A percentile compares a stretch with the other conserved stretches of the same genome.
Conservation (phyloP, 2,888 invertebrate species). For the Electrophaes corylata region DNA sequence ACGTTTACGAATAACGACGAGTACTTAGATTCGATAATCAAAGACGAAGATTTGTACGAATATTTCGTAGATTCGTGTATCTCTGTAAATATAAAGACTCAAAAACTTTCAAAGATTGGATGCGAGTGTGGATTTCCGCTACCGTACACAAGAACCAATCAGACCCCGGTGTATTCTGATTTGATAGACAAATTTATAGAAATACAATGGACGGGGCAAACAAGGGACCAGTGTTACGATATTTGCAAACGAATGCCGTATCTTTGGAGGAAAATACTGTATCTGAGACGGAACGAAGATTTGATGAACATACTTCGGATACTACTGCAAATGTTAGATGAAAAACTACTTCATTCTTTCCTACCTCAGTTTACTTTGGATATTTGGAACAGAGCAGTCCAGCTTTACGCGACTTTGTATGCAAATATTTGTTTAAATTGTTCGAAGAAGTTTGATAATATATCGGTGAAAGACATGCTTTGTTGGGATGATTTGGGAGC, state of each 20-base stretch:
- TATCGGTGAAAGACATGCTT: slow-evolving; percentile 75
- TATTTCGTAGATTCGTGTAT: slow-evolving; percentile 85
- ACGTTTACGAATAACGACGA: slow-evolving; percentile 53
- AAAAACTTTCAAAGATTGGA: slow-evolving; percentile 66
- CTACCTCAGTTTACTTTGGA: slow-evolving; percentile 82
- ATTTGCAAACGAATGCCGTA: slow-evolving; percentile 86
- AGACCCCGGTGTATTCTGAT: slow-evolving; percentile 77
- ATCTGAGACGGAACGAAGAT: slow-evolving; percentile 75
- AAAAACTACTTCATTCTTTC: slow-evolving; percentile 79
- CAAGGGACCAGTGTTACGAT: slow-evolving; percentile 74
- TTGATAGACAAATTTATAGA: slow-evolving; percentile 84
- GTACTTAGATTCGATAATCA: slow-evolving; percentile 63
- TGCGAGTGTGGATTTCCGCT: slow-evolving; percentile 86
- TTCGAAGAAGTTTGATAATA: slow-evolving; percentile 73
- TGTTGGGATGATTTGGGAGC: slow-evolving; percentile 86
- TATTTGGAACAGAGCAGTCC: slow-evolving; percentile 84
- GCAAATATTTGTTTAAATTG: slow-evolving; percentile 86
- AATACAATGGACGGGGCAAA: slow-evolving; percentile 71
- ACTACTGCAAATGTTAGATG: slow-evolving; percentile 86
- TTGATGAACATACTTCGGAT: slow-evolving; percentile 81
- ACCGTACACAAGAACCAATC: slow-evolving; percentile 73
- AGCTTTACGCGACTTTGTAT: slow-evolving; percentile 82
- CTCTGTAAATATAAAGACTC: slow-evolving; percentile 77
- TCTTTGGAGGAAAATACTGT: slow-evolving; percentile 85
- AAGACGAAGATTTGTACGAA: slow-evolving; percentile 71